Evolutionary conservation across 2,113 vertebrate genomes (phyloP), one percentile per base, ranked within the genome.

Genomic region (Xenopus laevis): DNA sequence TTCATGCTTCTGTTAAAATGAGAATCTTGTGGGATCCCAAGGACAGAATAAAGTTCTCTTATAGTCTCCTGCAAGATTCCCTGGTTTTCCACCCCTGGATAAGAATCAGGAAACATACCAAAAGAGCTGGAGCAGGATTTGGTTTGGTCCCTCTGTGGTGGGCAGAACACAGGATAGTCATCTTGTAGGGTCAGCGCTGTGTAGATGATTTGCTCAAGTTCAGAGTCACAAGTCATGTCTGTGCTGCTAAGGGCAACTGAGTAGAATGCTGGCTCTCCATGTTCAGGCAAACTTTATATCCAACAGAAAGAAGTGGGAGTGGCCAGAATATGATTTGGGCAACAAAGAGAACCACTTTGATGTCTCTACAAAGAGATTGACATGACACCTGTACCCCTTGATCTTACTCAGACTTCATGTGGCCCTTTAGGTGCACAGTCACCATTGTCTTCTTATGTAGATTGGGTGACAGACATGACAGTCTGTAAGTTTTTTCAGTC

Each of bases 161-260:
- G n/a, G 45, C 27, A 57, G 17, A 45, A 33, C 12, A 10, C 13
- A 10, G 50, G 27, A 57, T 68, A 74, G 23, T 74, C 64, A 27
- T 68, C 72, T 61, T 74, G 55, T 61, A 74, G 23, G 21, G 65
- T 33, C 7, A 61, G 65, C 9, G 50, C 45, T 33, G 72, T 74
- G 64, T 16, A 60, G 55, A 74, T 16, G 2, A 74, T 23, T 13
- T 60, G 65, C 21, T 74, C 57, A 44, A 68, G 57, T 44, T 61
- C 72, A 52, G 8, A 30, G 33, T 74, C 65, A n/a, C 15, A 55
- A n/a, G 53, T n/a, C 45, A 68, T 60, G 21, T 20, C 45, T 60
- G 44, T 16, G 18, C 65, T 33, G 12, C 10, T 30, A 33, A 17
- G 10, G 68, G 9, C 9, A 18, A 33, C 23, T 52, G 45, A 30